These are phyloP conservation scores for Linnaemya tessellans DNA, from an alignment of 2,888 invertebrate species.

Conservation along the genomic window DNA sequence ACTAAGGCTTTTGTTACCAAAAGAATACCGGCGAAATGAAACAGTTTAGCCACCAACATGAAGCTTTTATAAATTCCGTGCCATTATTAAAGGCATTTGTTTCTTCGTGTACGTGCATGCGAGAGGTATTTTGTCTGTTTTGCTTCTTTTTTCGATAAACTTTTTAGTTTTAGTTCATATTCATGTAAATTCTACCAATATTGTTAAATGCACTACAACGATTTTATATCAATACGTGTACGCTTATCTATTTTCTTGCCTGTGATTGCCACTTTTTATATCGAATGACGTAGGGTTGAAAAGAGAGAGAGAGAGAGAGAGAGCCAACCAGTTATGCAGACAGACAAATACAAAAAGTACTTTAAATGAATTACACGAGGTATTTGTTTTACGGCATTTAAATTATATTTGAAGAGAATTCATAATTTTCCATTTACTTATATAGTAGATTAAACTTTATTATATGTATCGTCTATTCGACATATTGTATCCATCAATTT, in stretches of 20 bases:
- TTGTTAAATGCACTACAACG: conserved; percentile 51
- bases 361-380: not conserved
- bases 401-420: too few species aligned
- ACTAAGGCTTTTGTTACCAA: conserved; percentile 70
- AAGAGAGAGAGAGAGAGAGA: not conserved
- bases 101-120: conserved; percentile 8
- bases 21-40: conserved; percentile 79
- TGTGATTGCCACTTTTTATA: conserved; percentile 31
- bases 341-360: conserved; percentile 41
- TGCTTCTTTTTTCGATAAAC: conserved; percentile 22
- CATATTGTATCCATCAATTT: too few species aligned
- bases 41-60: conserved; percentile 74
- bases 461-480: too few species aligned
- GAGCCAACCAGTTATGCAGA: conserved; percentile 66
- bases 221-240: not conserved
- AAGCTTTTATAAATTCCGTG: conserved; percentile 78
- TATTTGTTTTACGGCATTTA: not conserved
- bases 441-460: too few species aligned
- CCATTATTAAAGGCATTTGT: not conserved
- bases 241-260: conserved; percentile 29
- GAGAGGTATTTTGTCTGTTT: conserved; percentile 25
- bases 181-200: conserved; percentile 53
- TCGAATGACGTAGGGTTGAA: conserved; percentile 22
- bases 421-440: too few species aligned
- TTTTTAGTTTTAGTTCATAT: conserved; percentile 24